Conservation (phyloP, 2,888 invertebrate species). For the Drosophila kokeensis region DNA sequence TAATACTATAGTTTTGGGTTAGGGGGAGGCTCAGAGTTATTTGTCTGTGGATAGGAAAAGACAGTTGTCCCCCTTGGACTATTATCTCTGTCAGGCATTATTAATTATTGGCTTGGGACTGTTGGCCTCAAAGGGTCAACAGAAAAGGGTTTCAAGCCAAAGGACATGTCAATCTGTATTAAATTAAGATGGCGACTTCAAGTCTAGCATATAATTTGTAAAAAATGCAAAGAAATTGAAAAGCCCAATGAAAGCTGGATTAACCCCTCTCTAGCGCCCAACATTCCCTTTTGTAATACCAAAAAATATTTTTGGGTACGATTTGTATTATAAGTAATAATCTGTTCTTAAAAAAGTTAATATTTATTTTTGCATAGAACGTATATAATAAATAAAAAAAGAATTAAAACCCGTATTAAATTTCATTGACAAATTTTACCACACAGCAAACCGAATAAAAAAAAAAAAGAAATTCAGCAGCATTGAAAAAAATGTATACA, state of each 20-base stretch:
- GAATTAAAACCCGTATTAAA: not conserved
- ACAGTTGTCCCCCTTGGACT: not conserved
- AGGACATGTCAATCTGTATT: not conserved
- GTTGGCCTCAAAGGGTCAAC: not conserved
- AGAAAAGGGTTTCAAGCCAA: not conserved
- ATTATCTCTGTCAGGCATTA: not conserved
- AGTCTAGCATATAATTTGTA: not conserved
- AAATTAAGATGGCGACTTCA: not conserved
- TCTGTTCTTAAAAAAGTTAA: not conserved
- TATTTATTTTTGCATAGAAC: not conserved
- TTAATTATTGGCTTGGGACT: constrained; percentile 4
- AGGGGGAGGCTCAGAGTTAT: not conserved
- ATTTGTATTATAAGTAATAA: not conserved
- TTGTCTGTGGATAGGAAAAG: not conserved
- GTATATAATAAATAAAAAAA: not conserved
- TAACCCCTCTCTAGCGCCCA: not conserved
- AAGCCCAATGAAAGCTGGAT: not conserved
- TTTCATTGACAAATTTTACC: not conserved
- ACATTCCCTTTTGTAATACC: not conserved
- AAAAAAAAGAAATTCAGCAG: not conserved
- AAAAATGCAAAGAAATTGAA: not conserved
- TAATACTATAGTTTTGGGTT: not conserved
- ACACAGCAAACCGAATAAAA: not conserved
- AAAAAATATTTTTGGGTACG: not conserved
- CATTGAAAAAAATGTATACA: not conserved